Evolutionary conservation across 2,113 vertebrate species (phyloP).

Genomic region (Myxocyprinus asiaticus): DNA sequence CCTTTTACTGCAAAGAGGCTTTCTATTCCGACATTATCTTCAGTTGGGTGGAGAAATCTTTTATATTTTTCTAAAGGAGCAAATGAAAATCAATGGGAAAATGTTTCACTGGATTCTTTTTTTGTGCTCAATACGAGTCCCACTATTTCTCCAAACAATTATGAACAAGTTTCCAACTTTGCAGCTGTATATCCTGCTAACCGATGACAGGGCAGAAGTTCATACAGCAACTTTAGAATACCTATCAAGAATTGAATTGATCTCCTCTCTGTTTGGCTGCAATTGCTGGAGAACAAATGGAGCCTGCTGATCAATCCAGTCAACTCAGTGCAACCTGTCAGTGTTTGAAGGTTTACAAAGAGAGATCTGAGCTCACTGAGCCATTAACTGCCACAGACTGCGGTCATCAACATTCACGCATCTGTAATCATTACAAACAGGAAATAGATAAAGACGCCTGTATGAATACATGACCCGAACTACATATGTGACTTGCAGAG

Average conservation of each 20-base stretch:
- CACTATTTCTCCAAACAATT: conserved; percentile 89
- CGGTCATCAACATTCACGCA: not conserved
- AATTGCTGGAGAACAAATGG: conserved; percentile 74
- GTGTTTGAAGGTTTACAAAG: conserved; percentile 72
- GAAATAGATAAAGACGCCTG: no score
- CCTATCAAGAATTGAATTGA: conserved; percentile 63
- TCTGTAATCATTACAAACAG: not conserved
- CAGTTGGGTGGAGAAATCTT: conserved; percentile 73
- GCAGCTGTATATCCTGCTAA: conserved; percentile 58
- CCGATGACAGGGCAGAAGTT: conserved; percentile 71
- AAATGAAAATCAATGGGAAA: conserved; percentile 82
- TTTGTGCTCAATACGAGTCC: conserved; percentile 81
- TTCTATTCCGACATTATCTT: conserved; percentile 80
- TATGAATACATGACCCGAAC: no score
- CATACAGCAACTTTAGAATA: conserved; percentile 70
- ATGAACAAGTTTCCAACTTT: conserved; percentile 80
- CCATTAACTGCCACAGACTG: conserved; percentile 75
- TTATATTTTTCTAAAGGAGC: conserved; percentile 76
- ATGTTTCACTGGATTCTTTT: conserved; percentile 80
- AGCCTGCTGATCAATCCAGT: conserved; percentile 80
- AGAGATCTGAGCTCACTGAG: conserved; percentile 73
- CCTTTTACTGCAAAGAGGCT: conserved; percentile 75
- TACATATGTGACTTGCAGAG: no score
- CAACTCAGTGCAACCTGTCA: conserved; percentile 77
- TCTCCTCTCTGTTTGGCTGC: conserved; percentile 66